Percentiles rank a stretch among this genome's conserved stretches.
phyloP scores from a whole-genome alignment of 2,797 vertebrate genomes.

The Ispidina lecontei region DNA sequence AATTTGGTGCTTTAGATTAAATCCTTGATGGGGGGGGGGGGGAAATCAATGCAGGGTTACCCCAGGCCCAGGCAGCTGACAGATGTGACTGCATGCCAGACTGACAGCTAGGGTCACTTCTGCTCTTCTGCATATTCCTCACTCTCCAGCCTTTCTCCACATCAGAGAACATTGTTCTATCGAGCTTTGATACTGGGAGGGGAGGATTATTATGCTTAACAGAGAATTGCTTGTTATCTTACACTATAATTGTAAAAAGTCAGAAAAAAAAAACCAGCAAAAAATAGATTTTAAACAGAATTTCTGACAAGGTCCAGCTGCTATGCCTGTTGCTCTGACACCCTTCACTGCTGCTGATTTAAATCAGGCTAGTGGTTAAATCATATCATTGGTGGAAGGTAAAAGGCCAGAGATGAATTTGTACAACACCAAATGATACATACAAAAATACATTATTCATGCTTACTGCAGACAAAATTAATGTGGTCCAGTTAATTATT shows the following conservation, averaged over 20 bases:
- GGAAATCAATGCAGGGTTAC: slow-evolving; percentile 71
- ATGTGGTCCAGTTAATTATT: background rate
- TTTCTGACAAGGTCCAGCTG: slow-evolving; percentile 35
- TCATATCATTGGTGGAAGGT: slow-evolving; percentile 18
- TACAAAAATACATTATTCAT: background rate
- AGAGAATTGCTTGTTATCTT: slow-evolving; percentile 41
- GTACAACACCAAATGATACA: background rate
- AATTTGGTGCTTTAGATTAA: slow-evolving; percentile 66
- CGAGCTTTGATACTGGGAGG: background rate
- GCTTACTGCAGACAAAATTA: background rate
- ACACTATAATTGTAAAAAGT: slow-evolving; percentile 24
- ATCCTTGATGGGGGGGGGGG: slow-evolving; percentile 61
- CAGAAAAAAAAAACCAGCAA: slow-evolving; percentile 34
- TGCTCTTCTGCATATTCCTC: background rate
- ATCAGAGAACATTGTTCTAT: slow-evolving; percentile 8
- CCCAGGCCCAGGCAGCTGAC: slow-evolving; percentile 44
- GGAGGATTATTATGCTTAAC: slow-evolving; percentile 43
- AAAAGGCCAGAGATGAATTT: slow-evolving; percentile 40
- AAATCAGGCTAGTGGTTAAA: slow-evolving; percentile 47
- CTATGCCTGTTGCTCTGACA: background rate
- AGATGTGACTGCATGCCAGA: slow-evolving; percentile 45
- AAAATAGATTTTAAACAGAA: slow-evolving; percentile 11
- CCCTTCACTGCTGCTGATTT: slow-evolving; percentile 35
- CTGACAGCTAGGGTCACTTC: slow-evolving; percentile 51
- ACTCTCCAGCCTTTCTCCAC: background rate